phyloP scores from a whole-genome alignment of 2,797 vertebrate genomes.

The Takifugu ocellatus region DNA sequence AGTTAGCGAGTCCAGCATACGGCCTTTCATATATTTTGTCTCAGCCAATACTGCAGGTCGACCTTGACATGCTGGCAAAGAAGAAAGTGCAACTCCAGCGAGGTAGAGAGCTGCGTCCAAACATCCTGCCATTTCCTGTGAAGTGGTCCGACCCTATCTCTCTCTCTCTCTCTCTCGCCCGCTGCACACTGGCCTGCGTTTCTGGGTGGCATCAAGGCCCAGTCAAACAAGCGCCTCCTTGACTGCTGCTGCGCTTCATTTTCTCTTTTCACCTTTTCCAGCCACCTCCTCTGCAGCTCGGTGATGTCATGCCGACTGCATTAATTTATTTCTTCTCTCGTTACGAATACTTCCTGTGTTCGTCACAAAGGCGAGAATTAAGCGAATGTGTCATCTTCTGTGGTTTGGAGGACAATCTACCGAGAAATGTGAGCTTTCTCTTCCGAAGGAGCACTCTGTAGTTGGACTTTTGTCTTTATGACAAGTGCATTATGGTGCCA shows the following conservation, averaged over 20 bases:
- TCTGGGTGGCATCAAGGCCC: constrained; percentile 70
- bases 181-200: constrained; percentile 51
- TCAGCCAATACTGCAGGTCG: constrained; percentile 51
- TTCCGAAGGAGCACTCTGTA: constrained; percentile 28
- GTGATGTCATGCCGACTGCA: constrained; percentile 20
- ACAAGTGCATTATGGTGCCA: constrained; percentile 55
- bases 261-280: constrained; percentile 37
- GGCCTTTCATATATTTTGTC: constrained; percentile 68
- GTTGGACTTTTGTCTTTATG: constrained; percentile 58
- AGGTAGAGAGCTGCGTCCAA: constrained; percentile 71
- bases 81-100: constrained; percentile 63
- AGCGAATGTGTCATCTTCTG: constrained; percentile 46
- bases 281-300: constrained; percentile 28
- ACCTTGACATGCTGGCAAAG: constrained; percentile 64
- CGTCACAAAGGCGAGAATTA: constrained; percentile 35
- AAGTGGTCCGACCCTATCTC: constrained; percentile 71
- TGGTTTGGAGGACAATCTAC: constrained; percentile 32
- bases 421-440: constrained; percentile 39
- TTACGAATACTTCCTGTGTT: constrained; percentile 22
- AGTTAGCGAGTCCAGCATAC: constrained; percentile 47
- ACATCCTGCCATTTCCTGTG: constrained; percentile 69
- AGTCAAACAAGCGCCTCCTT: constrained; percentile 49
- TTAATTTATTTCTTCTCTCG: constrained; percentile 26
- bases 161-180: constrained; percentile 50
- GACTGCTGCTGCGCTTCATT: constrained; percentile 25